These are phyloP conservation scores for Clepsis dumicolana DNA, from an alignment of 2,888 invertebrate genomes.

Conservation along the genomic window DNA sequence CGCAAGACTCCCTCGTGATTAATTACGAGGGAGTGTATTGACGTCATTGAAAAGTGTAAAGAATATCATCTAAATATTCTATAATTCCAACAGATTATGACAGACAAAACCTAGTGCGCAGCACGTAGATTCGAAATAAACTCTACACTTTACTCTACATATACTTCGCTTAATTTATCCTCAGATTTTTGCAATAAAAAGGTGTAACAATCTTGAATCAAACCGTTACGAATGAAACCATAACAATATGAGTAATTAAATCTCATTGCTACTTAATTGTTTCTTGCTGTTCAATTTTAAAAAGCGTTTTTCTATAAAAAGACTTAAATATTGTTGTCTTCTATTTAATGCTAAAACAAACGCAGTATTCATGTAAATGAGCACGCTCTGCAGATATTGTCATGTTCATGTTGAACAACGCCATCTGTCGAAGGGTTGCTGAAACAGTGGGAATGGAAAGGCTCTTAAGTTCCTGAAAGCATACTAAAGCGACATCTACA, in stretches of 20 bases:
- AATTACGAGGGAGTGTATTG: slow-evolving; percentile 3
- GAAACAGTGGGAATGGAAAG: background rate
- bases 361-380: no score
- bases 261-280: no score
- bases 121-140: background rate
- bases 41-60: background rate
- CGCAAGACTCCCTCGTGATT: background rate
- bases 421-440: slow-evolving; percentile 21
- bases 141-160: background rate
- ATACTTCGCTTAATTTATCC: no score
- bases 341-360: no score
- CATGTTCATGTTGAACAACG: slow-evolving; percentile 10
- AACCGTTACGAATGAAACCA: no score
- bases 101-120: background rate
- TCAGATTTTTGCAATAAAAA: no score
- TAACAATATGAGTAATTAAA: no score
- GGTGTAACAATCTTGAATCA: no score
- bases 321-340: no score
- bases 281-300: no score
- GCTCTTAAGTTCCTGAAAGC: background rate
- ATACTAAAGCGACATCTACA: slow-evolving; percentile 36
- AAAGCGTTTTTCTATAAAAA: no score
- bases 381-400: background rate
- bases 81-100: background rate
- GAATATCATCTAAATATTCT: background rate